Percentiles rank a stretch among this genome's conserved stretches.
Evolutionary conservation across 2,888 invertebrate genomes (phyloP).

Genomic region (Gymnosoma rotundatum): DNA sequence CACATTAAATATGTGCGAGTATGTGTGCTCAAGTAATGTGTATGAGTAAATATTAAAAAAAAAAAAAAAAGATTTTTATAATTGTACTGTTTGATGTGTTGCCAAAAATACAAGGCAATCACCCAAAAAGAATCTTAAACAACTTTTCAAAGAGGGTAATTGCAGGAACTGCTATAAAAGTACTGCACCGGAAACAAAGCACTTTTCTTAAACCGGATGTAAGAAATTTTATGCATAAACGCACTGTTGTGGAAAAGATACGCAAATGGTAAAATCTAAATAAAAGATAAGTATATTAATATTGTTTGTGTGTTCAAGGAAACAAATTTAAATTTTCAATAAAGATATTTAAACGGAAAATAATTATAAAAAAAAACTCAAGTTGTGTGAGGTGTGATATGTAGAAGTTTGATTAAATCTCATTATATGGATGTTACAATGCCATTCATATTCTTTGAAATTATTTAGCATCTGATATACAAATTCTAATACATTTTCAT

Average conservation of each 20-base stretch:
- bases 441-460: no score
- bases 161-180: constrained; percentile 67
- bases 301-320: not conserved
- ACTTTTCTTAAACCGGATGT: constrained; percentile 71
- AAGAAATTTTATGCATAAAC: constrained; percentile 68
- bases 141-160: constrained; percentile 58
- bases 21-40: not conserved
- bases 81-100: constrained; percentile 50
- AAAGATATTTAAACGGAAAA: no score
- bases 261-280: constrained; percentile 33
- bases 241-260: constrained; percentile 65
- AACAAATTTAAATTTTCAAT: not conserved
- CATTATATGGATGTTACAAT: no score
- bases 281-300: not conserved
- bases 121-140: constrained; percentile 18
- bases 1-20: constrained; percentile 51
- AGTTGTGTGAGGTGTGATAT: no score
- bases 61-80: constrained; percentile 12
- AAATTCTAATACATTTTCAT: not conserved
- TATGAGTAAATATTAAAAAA: not conserved
- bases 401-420: no score
- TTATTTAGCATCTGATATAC: no score
- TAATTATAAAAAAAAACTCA: no score
- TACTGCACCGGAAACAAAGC: constrained; percentile 71
- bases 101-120: constrained; percentile 55